Percentiles rank a stretch among this genome's conserved stretches.
Conservation (phyloP, 1,140 invertebrate species). For the Drosophila arizonae region DNA sequence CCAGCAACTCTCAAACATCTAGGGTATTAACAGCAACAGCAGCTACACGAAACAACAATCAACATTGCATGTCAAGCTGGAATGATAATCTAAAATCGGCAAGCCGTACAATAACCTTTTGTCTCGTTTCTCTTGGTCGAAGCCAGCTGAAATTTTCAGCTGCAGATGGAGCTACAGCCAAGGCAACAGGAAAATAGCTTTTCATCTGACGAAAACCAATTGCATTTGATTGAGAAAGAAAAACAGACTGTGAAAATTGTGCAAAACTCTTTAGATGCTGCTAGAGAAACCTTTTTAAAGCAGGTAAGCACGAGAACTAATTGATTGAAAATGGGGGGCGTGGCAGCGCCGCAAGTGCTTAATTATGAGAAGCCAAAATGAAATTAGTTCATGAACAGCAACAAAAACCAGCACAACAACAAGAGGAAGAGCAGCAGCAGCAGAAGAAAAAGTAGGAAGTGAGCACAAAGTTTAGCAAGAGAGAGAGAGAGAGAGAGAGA, state of each 20-base stretch:
- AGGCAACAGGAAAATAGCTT: not conserved
- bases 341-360: conserved; percentile 33
- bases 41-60: conserved; percentile 26
- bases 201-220: not conserved
- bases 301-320: conserved; percentile 20
- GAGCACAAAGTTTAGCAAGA: conserved; percentile 14
- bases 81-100: conserved; percentile 72
- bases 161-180: not conserved
- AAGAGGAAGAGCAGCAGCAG: conserved; percentile 21
- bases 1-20: not conserved
- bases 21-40: conserved; percentile 17
- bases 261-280: not conserved
- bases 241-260: not conserved
- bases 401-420: conserved; percentile 23
- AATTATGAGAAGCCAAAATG: conserved; percentile 39
- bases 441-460: conserved; percentile 1
- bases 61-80: conserved; percentile 66
- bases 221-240: not conserved
- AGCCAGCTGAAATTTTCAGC: not conserved
- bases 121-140: conserved; percentile 9
- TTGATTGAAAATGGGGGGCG: conserved; percentile 25
- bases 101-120: conserved; percentile 72
- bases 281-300: conserved; percentile 10
- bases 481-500: not conserved
- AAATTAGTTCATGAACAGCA: conserved; percentile 68